Evolutionary conservation across 2,113 vertebrate genomes (phyloP).

Genomic region (Hirundichthys speculiger): DNA sequence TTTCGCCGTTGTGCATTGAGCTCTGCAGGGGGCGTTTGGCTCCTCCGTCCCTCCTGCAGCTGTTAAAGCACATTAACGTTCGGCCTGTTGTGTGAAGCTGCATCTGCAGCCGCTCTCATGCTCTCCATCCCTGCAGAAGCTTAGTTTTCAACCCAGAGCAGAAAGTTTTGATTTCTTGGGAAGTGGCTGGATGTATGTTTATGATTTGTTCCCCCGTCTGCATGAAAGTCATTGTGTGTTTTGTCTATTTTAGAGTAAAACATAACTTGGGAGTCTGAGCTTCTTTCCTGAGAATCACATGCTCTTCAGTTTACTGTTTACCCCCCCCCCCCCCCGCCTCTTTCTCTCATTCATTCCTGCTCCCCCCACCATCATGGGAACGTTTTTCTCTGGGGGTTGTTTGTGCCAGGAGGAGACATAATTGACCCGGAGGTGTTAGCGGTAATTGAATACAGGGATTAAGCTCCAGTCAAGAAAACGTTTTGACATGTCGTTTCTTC

Average conservation of each 20-base stretch:
- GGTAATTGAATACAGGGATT: slow-evolving; percentile 1
- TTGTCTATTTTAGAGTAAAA: background rate
- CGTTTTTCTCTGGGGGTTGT: background rate
- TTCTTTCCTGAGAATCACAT: slow-evolving; percentile 47
- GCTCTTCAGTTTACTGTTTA: background rate
- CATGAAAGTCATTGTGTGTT: background rate
- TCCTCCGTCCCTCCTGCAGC: background rate
- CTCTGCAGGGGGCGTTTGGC: background rate
- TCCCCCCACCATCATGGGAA: background rate
- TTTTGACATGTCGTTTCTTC: background rate
- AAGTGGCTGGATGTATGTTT: background rate
- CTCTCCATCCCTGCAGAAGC: fast-evolving
- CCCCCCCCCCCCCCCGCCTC: too few species aligned
- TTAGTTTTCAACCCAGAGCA: background rate
- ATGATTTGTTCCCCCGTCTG: background rate
- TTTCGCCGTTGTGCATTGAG: background rate
- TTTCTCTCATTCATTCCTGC: too few species aligned
- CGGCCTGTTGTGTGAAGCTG: background rate
- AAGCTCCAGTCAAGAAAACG: background rate
- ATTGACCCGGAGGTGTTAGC: background rate
- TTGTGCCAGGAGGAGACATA: background rate
- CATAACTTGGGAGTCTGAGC: background rate
- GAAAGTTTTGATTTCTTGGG: background rate
- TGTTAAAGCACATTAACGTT: background rate
- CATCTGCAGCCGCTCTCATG: background rate